These are phyloP conservation scores for Alethe diademata DNA, from an alignment of 2,113 vertebrate genomes.

Conservation along the genomic window DNA sequence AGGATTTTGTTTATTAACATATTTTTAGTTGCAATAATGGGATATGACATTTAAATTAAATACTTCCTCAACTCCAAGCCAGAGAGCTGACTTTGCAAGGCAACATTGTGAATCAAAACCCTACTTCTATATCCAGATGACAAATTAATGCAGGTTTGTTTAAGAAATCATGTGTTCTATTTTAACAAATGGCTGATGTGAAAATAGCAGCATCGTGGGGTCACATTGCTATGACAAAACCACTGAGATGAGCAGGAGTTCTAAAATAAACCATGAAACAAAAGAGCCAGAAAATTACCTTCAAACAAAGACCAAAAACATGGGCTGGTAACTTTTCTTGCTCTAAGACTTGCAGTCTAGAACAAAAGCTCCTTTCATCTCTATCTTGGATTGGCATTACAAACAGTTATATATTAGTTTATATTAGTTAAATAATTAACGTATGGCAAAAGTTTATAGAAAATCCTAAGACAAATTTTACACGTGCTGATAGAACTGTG, in stretches of 20 bases:
- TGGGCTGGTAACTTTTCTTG: not conserved
- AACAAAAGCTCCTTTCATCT: not conserved
- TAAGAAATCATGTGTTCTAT: not conserved
- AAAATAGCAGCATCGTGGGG: not conserved
- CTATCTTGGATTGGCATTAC: not conserved
- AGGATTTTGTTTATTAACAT: not conserved
- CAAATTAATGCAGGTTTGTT: not conserved
- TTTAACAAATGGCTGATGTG: not conserved
- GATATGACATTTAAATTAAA: not conserved
- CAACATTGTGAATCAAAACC: not conserved
- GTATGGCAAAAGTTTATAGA: not conserved
- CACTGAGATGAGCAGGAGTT: not conserved
- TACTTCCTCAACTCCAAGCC: not conserved
- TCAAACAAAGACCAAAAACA: not conserved
- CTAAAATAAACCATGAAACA: not conserved
- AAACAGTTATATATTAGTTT: not conserved
- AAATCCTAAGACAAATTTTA: not conserved
- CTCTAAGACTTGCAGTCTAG: not conserved
- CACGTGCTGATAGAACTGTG: fast-evolving
- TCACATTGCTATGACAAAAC: not conserved
- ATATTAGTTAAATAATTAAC: not conserved
- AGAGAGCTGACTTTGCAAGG: not conserved
- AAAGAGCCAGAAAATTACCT: not conserved
- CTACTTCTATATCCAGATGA: not conserved
- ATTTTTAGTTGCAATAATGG: not conserved